These are phyloP conservation scores for Erythrolamprus reginae DNA, from an alignment of 2,113 vertebrate species.

Conservation along the genomic window DNA sequence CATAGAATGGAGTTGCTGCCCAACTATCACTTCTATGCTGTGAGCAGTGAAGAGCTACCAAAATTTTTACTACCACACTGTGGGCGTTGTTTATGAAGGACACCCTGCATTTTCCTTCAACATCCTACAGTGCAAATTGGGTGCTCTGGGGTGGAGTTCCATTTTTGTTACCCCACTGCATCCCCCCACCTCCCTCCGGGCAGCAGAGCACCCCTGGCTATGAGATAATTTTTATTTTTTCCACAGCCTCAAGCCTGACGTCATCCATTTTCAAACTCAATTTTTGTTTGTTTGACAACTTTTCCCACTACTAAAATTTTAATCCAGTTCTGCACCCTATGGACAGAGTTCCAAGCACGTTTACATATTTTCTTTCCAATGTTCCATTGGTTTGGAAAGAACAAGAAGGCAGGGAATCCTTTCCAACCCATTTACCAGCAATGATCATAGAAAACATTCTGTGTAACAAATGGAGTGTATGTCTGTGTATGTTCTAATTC, in stretches of 20 bases:
- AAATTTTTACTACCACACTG: too few relatives aligned
- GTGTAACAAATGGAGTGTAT: neutral
- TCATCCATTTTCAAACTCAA: neutral
- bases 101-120: too few relatives aligned
- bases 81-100: too few relatives aligned
- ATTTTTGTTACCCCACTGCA: too few relatives aligned
- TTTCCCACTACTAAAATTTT: neutral
- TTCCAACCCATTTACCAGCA: neutral
- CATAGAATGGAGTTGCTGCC: neutral
- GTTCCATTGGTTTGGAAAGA: neutral
- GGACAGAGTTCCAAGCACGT: neutral
- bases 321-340: neutral
- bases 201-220: too few relatives aligned
- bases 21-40: neutral
- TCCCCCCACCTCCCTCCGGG: too few relatives aligned
- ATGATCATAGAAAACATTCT: neutral
- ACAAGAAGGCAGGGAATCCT: neutral
- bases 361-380: neutral
- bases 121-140: too few relatives aligned
- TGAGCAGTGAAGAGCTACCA: too few relatives aligned
- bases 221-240: too few relatives aligned
- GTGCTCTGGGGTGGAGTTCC: too few relatives aligned
- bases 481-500: neutral
- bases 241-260: neutral
- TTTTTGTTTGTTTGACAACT: neutral